phyloP scores from a whole-genome alignment of 2,888 invertebrate genomes.

The Drosophila lacicola region DNA sequence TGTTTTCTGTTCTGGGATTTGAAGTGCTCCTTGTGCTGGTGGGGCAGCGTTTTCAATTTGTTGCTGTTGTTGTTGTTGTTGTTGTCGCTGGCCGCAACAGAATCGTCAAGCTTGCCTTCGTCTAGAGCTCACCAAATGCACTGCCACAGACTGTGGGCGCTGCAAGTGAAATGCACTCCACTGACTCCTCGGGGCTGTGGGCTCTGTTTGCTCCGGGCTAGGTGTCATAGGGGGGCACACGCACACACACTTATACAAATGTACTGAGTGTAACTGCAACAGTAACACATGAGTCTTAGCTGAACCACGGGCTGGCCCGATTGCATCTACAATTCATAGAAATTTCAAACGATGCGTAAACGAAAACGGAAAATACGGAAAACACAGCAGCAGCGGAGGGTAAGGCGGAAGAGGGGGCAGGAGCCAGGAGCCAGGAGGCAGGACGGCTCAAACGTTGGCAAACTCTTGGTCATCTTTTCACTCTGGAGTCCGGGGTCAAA shows the following conservation, averaged over 20 bases:
- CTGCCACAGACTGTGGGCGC: constrained; percentile 23
- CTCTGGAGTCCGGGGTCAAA: constrained; percentile 44
- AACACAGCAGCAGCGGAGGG: constrained; percentile 44
- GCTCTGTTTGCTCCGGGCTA: constrained; percentile 33
- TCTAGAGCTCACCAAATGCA: constrained; percentile 79
- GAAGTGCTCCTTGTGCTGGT: constrained; percentile 34
- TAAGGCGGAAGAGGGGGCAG: background rate
- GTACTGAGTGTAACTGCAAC: constrained; percentile 41
- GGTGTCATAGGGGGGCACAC: constrained; percentile 25
- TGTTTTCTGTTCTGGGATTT: constrained; percentile 39
- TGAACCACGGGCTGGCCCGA: constrained; percentile 74
- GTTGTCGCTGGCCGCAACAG: constrained; percentile 54
- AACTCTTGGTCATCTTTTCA: constrained; percentile 43
- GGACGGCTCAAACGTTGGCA: constrained; percentile 25
- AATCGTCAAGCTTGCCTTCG: constrained; percentile 80
- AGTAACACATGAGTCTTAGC: constrained; percentile 78
- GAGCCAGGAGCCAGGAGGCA: constrained; percentile 6
- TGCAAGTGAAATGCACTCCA: constrained; percentile 78
- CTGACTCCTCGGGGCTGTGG: constrained; percentile 52
- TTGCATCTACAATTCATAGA: constrained; percentile 84
- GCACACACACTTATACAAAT: background rate
- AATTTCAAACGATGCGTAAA: constrained; percentile 82
- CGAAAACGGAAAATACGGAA: constrained; percentile 82
- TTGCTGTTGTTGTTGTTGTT: constrained; percentile 51
- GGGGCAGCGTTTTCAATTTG: constrained; percentile 26